Percentiles rank a stretch among this genome's conserved stretches.
phyloP scores from a whole-genome alignment of 2,113 vertebrate species.

The Triplophysa rosa region DNA sequence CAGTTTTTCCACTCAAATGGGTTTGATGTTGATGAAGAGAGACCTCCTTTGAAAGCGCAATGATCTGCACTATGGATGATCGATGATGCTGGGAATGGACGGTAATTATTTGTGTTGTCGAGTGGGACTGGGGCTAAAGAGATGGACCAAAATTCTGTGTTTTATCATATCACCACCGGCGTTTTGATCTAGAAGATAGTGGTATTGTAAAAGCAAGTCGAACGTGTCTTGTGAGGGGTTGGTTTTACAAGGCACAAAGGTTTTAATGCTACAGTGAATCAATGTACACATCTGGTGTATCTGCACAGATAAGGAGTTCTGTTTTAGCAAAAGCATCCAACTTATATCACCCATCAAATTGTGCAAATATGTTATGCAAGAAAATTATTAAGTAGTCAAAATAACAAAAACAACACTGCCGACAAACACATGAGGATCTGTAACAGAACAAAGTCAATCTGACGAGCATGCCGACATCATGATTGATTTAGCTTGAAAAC shows the following conservation, averaged over 20 bases:
- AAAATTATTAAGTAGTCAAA: neutral
- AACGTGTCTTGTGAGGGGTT: conserved; percentile 16
- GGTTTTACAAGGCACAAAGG: neutral
- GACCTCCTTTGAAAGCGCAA: conserved; percentile 75
- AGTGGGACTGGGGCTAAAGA: conserved; percentile 52
- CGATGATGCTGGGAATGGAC: conserved; percentile 63
- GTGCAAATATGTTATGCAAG: neutral
- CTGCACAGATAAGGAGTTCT: neutral
- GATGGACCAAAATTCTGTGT: conserved; percentile 49
- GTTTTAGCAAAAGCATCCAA: neutral
- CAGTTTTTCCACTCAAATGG: conserved; percentile 81
- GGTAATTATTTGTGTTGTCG: conserved; percentile 64
- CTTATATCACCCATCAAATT: neutral
- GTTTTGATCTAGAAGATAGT: conserved; percentile 51
- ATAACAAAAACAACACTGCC: neutral
- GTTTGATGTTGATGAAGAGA: conserved; percentile 82
- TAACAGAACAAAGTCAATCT: conserved; percentile 45
- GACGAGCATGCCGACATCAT: conserved; percentile 48
- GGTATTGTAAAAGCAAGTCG: conserved; percentile 32
- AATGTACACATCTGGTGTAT: neutral
- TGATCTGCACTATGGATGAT: conserved; percentile 75
- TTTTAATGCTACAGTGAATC: neutral
- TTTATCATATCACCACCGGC: conserved; percentile 16
- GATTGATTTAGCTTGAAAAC: conserved; percentile 52
- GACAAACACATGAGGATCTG: conserved; percentile 16